Base-by-base conservation (phyloP, 2,888 invertebrate species). In the Meliscaeva auricollis region DNA sequence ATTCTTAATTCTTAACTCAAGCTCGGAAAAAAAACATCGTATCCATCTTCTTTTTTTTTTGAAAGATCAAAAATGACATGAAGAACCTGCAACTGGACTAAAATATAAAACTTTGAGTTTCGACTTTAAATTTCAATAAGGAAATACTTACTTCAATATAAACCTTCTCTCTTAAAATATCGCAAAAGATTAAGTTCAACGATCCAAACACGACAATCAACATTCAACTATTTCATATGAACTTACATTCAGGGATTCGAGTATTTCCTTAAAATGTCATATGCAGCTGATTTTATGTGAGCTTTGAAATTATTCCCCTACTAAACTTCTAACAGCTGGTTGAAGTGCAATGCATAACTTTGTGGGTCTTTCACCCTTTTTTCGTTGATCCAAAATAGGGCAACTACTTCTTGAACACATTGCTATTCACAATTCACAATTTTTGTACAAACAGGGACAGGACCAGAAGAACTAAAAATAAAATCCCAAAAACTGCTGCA, bases 261-360 rank as follows among this genome's bases (percentile, higher is more conserved):
- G 58, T 35, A 78, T 64, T 64, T 79, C 70, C 60, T 72, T 32
- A 70, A 79, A 79, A 66, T 66, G 79, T 79, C 79, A 79, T 75
- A 75, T 52, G 74, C 84, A 84, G 64, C 84, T 75, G 84, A 75
- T 58, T 75, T 75, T 84, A 60, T 83, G 70, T 44, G 62, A 58
- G 58, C 75, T 35, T 48, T 68, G 32, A 75, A 79, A 79, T 75
- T 84, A 84, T 79, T 66, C 75, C 70, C 79, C 68, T 68, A 83
- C 83, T 83, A 83, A 78, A 79, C 74, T 75, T 70, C 64, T 64
- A 72, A 60, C 84, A 84, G 69, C 84, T 79, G 84, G 70, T 79
- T 66, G 70, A 79, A 84, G 74, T 84, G 70, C 60, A 66, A 74
- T 74, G 74, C 75, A 84, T 84, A 79, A 75, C 64, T 79, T 70